Evolutionary conservation across 2,797 vertebrate species (phyloP).

Genomic region (Pampus argenteus): DNA sequence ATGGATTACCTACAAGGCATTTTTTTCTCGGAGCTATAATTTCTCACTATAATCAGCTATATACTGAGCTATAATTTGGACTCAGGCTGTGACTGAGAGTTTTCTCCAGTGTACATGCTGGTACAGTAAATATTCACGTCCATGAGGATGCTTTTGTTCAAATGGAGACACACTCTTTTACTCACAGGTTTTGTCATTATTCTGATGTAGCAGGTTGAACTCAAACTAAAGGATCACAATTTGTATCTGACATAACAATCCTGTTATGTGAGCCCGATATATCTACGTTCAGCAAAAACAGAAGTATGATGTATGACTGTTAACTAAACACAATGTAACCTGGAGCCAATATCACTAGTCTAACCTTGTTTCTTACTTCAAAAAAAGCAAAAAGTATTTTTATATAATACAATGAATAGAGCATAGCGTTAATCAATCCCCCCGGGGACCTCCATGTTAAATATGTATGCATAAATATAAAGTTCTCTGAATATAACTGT

Average conservation of each 20-base stretch:
- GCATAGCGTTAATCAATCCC: conserved; percentile 15
- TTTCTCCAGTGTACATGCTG: conserved; percentile 5
- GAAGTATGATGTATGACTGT: conserved; percentile 42
- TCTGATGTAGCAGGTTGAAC: conserved; percentile 45
- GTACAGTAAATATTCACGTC: conserved; percentile 18
- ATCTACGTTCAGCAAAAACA: conserved; percentile 51
- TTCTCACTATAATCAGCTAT: conserved; percentile 18
- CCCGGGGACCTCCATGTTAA: neutral
- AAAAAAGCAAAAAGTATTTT: conserved; percentile 5
- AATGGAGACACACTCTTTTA: conserved; percentile 9
- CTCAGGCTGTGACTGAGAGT: neutral
- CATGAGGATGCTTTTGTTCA: conserved; percentile 35
- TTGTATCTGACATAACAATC: conserved; percentile 35
- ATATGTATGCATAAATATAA: conserved; percentile 44
- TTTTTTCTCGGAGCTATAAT: conserved; percentile 19
- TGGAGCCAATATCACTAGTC: neutral
- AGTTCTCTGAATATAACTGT: conserved; percentile 37
- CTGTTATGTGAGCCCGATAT: conserved; percentile 3
- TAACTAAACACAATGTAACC: conserved; percentile 45
- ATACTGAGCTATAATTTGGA: too few relatives aligned
- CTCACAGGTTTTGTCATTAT: conserved; percentile 37
- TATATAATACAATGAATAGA: conserved; percentile 25
- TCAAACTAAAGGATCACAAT: conserved; percentile 24
- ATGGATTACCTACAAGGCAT: conserved; percentile 4
- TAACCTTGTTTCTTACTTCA: conserved; percentile 14